These are phyloP conservation scores for Hetaerina titia DNA, from an alignment of 2,888 invertebrate species.

Conservation along the genomic window DNA sequence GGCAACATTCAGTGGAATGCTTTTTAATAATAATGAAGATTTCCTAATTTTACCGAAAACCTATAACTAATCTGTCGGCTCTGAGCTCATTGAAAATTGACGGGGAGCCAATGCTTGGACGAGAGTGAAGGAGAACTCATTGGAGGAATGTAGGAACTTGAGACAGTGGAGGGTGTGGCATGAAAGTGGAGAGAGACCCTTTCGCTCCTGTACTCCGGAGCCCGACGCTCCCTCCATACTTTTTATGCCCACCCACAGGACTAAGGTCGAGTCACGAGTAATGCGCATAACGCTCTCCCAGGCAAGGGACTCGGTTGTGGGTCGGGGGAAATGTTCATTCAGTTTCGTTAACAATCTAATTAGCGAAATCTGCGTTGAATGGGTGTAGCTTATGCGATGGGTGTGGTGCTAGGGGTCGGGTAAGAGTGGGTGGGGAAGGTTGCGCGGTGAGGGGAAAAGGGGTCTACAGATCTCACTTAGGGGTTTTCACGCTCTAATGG, in stretches of 20 bases:
- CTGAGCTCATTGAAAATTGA: too few species aligned
- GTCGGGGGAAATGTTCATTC: not conserved
- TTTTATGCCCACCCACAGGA: not conserved
- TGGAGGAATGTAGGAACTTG: too few species aligned
- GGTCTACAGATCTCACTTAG: conserved; percentile 42
- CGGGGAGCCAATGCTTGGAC: too few species aligned
- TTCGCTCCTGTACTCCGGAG: too few species aligned
- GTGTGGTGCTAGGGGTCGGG: not conserved
- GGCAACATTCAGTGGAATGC: too few species aligned
- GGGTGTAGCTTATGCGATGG: not conserved
- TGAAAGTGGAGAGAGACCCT: not conserved
- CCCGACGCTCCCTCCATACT: not conserved
- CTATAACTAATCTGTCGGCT: too few species aligned
- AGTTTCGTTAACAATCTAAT: conserved; percentile 64
- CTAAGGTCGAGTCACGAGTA: not conserved
- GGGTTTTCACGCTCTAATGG: not conserved
- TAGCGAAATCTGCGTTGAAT: conserved; percentile 51
- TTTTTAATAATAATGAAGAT: too few species aligned
- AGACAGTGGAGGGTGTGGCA: not conserved
- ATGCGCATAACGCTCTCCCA: not conserved
- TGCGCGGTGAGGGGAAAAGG: not conserved
- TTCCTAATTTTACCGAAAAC: too few species aligned
- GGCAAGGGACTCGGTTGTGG: not conserved
- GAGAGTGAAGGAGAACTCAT: too few species aligned
- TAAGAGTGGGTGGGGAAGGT: not conserved